Conservation (phyloP, 1,140 invertebrate genomes). For the Drosophila triauraria region DNA sequence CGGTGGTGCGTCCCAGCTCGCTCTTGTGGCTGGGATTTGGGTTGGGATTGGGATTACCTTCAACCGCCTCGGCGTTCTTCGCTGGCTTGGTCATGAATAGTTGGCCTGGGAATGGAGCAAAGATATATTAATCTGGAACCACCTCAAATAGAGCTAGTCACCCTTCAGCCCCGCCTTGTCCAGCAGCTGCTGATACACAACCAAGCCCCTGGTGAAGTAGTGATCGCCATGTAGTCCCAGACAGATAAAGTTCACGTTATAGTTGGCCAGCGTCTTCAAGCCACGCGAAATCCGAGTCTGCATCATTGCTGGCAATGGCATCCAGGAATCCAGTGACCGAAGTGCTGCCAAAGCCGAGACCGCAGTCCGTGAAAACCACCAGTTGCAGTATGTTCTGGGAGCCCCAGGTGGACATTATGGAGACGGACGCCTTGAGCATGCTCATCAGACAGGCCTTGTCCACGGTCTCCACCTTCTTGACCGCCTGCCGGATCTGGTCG, state of each 20-base stretch:
- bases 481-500: constrained; percentile 75
- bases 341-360: constrained; percentile 77
- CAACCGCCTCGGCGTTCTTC: constrained; percentile 50
- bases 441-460: constrained; percentile 74
- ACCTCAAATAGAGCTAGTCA: constrained; percentile 3
- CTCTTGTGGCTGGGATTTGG: constrained; percentile 84
- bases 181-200: constrained; percentile 73
- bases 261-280: constrained; percentile 92
- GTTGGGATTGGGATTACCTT: constrained; percentile 1
- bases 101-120: constrained; percentile 47
- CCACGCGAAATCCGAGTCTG: constrained; percentile 86
- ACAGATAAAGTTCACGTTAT: constrained; percentile 91
- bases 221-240: constrained; percentile 87
- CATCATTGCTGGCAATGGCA: constrained; percentile 42
- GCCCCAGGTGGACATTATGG: constrained; percentile 77
- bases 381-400: constrained; percentile 75
- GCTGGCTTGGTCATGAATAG: constrained; percentile 69
- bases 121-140: not conserved
- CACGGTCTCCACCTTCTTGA: constrained; percentile 77
- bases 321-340: constrained; percentile 66
- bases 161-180: constrained; percentile 69
- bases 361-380: constrained; percentile 80
- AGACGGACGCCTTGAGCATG: constrained; percentile 69
- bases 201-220: constrained; percentile 83
- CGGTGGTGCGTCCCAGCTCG: constrained; percentile 80